A percentile compares a stretch with the other conserved stretches of the same genome.
phyloP scores from a whole-genome alignment of 2,888 invertebrate genomes.

The Lithophane socia region DNA sequence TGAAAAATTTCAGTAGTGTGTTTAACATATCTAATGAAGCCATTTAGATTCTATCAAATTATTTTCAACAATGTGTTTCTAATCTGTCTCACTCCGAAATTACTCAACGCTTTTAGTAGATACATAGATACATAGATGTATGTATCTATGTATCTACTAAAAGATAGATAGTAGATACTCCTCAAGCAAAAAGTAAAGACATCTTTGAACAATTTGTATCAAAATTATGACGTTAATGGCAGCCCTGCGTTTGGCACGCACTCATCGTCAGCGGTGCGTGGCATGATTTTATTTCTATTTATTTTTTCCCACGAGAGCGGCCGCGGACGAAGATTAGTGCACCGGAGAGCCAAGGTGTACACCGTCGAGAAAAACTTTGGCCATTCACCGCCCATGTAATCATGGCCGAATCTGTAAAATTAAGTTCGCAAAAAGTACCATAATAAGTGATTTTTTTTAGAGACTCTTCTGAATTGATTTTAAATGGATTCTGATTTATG shows the following conservation, averaged over 20 bases:
- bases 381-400: constrained; percentile 22
- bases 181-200: background rate
- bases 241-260: constrained; percentile 67
- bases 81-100: background rate
- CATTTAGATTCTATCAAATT: background rate
- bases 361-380: constrained; percentile 39
- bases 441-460: background rate
- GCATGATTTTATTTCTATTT: constrained; percentile 71
- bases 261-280: constrained; percentile 73
- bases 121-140: no score
- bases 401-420: constrained; percentile 37
- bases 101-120: background rate
- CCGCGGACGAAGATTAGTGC: constrained; percentile 61
- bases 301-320: constrained; percentile 65
- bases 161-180: background rate
- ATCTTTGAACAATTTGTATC: constrained; percentile 10
- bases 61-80: background rate
- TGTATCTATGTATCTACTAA: no score
- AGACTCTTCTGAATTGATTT: background rate
- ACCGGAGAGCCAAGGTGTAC: constrained; percentile 67
- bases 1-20: background rate
- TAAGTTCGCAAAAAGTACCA: background rate
- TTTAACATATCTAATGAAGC: background rate
- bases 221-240: constrained; percentile 17
- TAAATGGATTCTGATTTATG: background rate